phyloP scores from a whole-genome alignment of 2,797 vertebrate genomes.

The Linurgus olivaceus region DNA sequence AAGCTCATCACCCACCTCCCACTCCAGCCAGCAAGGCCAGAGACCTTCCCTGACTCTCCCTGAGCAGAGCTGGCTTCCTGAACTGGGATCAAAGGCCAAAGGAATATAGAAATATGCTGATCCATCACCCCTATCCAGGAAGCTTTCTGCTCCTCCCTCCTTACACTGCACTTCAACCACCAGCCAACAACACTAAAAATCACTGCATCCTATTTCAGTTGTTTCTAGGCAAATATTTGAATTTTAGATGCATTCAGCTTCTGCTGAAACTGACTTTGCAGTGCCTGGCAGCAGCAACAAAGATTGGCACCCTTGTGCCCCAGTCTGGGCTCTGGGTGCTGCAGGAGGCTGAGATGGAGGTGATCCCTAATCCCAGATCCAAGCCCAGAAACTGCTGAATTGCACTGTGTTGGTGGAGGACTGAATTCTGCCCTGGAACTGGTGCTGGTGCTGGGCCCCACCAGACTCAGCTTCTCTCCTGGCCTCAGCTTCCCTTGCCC shows the following conservation, averaged over 20 bases:
- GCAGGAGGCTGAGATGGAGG: neutral
- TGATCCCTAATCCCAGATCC: neutral
- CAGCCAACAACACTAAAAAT: neutral
- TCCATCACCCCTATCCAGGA: neutral
- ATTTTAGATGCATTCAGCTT: neutral
- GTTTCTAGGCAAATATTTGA: neutral
- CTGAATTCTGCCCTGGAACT: neutral
- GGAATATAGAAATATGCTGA: neutral
- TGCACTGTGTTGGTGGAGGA: neutral
- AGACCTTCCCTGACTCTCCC: neutral
- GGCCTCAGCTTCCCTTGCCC: neutral
- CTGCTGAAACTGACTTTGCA: neutral
- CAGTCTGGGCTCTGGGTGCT: neutral
- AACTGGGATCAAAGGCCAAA: neutral
- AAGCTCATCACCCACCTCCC: neutral
- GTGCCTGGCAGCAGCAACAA: neutral
- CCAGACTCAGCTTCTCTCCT: neutral
- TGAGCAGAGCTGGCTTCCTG: neutral
- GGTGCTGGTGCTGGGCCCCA: accelerated
- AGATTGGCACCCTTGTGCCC: neutral
- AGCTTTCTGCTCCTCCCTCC: neutral
- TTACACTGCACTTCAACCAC: neutral
- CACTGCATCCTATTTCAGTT: neutral
- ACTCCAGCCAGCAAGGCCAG: neutral
- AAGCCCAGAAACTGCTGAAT: neutral